Evolutionary conservation across 2,888 invertebrate genomes (phyloP).

Genomic region (Parnassius orleans): DNA sequence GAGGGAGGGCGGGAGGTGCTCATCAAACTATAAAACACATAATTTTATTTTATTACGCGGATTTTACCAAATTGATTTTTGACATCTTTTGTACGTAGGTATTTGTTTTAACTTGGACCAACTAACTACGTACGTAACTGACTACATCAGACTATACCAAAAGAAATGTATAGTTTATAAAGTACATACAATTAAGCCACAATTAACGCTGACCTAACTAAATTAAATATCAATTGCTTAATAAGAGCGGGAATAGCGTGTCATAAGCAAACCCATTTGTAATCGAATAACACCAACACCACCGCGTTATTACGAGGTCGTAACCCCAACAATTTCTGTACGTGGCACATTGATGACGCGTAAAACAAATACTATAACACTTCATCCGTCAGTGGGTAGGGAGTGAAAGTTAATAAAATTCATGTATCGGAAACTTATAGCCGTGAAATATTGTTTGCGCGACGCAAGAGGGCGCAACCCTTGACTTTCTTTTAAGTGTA

Average conservation of each 20-base stretch:
- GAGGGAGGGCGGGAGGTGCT: too few species aligned
- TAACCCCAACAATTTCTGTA: conserved; percentile 53
- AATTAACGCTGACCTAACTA: neutral
- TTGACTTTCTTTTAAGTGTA: conserved; percentile 48
- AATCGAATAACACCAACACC: conserved; percentile 50
- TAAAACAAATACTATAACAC: conserved; percentile 76
- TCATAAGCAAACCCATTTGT: conserved; percentile 46
- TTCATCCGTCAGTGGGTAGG: conserved; percentile 59
- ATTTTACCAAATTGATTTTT: too few species aligned
- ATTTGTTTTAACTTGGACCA: too few species aligned
- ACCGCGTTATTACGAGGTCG: conserved; percentile 36
- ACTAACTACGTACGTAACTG: too few species aligned
- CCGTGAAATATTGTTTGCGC: conserved; percentile 71
- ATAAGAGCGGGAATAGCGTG: conserved; percentile 36
- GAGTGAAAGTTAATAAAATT: conserved; percentile 79
- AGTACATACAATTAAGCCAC: neutral
- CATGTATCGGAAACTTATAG: conserved; percentile 80
- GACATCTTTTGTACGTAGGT: too few species aligned
- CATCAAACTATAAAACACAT: too few species aligned
- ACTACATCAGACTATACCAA: too few species aligned
- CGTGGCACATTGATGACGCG: conserved; percentile 70
- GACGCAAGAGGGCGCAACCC: conserved; percentile 59
- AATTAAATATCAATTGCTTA: conserved; percentile 30
- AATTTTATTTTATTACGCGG: too few species aligned
- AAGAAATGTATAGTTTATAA: neutral